Conservation (phyloP, 2,888 invertebrate species). For the Monopis laevigella region DNA sequence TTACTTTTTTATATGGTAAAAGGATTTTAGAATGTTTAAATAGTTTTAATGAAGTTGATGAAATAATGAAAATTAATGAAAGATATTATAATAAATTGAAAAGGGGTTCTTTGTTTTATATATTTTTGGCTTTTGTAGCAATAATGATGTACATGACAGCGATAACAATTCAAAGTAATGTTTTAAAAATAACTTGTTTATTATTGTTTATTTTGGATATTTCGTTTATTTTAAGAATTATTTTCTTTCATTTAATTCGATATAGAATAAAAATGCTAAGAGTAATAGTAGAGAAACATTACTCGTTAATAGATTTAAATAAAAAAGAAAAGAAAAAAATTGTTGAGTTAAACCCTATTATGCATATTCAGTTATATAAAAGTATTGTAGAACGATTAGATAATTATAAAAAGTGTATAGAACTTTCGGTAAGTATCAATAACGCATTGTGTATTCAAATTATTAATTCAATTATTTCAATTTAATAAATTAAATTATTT, state of each 20-base stretch:
- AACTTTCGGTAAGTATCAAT: slow-evolving; percentile 2
- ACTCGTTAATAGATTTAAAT: slow-evolving; percentile 5
- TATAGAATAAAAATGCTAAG: slow-evolving; percentile 4
- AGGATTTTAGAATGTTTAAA: not conserved
- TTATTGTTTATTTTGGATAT: slow-evolving; percentile 8
- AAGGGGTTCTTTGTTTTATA: not conserved
- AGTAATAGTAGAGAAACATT: slow-evolving; percentile 18
- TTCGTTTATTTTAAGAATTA: not conserved
- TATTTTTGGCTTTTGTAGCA: not conserved
- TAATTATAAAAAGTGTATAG: not conserved
- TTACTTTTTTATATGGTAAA: not conserved
- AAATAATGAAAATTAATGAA: not conserved
- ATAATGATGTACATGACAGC: slow-evolving; percentile 3
- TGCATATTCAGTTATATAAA: slow-evolving; percentile 1
- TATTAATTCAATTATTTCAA: not conserved
- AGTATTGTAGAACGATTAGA: not conserved
- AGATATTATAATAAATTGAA: slow-evolving; percentile 2
- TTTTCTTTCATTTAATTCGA: slow-evolving; percentile 5
- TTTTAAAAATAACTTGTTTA: slow-evolving; percentile 1
- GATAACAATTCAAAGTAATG: slow-evolving; percentile 1
- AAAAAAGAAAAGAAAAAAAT: not conserved
- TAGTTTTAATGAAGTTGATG: slow-evolving; percentile 4
- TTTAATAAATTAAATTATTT: not conserved
- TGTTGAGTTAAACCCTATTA: not conserved
- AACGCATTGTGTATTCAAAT: not conserved